These are phyloP conservation scores for Colossoma macropomum DNA, from an alignment of 2,113 vertebrate genomes.

Conservation along the genomic window DNA sequence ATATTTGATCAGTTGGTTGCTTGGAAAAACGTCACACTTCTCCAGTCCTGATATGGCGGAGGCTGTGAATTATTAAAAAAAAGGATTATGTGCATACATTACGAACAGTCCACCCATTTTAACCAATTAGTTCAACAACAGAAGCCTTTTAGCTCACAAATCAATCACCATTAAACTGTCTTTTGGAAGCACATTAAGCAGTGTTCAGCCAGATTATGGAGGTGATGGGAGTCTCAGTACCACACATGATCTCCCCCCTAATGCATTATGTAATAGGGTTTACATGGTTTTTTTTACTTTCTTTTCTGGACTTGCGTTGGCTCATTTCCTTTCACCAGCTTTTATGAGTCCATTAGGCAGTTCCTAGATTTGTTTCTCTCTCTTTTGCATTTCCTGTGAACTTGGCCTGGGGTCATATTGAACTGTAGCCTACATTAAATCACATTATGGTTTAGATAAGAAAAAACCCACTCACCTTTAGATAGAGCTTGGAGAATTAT, in stretches of 20 bases:
- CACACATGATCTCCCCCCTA: background rate
- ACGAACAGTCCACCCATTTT: background rate
- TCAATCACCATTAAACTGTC: background rate
- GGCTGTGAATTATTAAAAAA: background rate
- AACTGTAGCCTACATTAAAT: background rate
- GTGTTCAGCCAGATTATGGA: background rate
- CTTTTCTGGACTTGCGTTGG: background rate
- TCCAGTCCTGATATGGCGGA: background rate
- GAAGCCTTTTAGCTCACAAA: background rate
- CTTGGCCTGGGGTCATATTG: background rate
- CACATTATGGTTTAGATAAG: background rate
- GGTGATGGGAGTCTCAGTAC: background rate
- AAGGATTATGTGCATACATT: background rate
- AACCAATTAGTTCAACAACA: no score
- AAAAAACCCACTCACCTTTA: conserved; percentile 1
- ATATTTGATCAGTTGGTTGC: background rate
- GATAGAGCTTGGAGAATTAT: background rate
- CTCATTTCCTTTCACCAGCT: background rate
- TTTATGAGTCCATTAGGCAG: background rate
- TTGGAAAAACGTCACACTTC: background rate
- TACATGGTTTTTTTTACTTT: background rate
- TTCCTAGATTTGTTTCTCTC: background rate
- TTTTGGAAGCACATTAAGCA: background rate
- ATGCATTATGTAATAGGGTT: background rate
- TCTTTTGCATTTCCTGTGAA: background rate